Percentiles rank a stretch among this genome's conserved stretches.
Evolutionary conservation across 2,888 invertebrate species (phyloP).

Genomic region (Leucophenga montana): DNA sequence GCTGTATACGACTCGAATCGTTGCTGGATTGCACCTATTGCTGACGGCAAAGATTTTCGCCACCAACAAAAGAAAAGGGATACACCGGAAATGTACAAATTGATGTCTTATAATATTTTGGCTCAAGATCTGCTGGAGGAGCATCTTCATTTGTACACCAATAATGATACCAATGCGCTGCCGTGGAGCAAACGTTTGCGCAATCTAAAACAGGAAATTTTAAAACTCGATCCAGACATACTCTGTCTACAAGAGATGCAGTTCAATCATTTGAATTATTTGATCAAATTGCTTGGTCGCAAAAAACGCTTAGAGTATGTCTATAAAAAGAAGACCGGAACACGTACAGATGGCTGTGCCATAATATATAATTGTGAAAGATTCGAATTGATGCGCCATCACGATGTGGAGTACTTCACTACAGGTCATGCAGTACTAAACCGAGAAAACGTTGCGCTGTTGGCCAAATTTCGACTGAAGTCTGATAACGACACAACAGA

Average conservation of each 20-base stretch:
- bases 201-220: conserved; percentile 74
- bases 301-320: conserved; percentile 81
- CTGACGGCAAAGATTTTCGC: not conserved
- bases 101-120: conserved; percentile 91
- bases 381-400: conserved; percentile 79
- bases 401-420: conserved; percentile 80
- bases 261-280: conserved; percentile 78
- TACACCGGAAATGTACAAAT: conserved; percentile 74
- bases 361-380: conserved; percentile 83
- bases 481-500: conserved; percentile 72
- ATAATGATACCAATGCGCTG: conserved; percentile 76
- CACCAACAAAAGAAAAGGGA: not conserved
- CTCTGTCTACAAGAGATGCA: conserved; percentile 89
- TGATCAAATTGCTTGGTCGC: conserved; percentile 61
- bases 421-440: conserved; percentile 76
- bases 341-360: conserved; percentile 90
- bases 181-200: conserved; percentile 81
- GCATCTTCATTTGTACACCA: conserved; percentile 82
- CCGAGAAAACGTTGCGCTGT: conserved; percentile 90
- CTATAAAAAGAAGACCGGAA: conserved; percentile 88
- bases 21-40: conserved; percentile 38
- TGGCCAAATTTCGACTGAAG: conserved; percentile 80
- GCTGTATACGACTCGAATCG: conserved; percentile 49
- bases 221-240: conserved; percentile 74
- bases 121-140: conserved; percentile 86